Evolutionary conservation across 2,888 invertebrate species (phyloP).

Genomic region (Cheilosia urbana): DNA sequence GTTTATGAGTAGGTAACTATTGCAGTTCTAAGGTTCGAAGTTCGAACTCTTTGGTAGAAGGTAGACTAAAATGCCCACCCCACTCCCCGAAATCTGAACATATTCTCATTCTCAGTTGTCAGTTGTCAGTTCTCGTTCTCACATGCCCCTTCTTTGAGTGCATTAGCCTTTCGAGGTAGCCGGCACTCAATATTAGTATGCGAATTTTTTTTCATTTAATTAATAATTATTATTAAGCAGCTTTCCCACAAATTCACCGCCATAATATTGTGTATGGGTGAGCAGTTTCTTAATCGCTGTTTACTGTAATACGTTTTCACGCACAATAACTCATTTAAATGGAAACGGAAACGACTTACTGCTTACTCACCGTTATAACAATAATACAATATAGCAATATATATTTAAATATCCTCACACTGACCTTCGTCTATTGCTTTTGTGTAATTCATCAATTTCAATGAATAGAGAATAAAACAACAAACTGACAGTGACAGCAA

Average conservation of each 20-base stretch:
- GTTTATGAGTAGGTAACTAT: too few relatives aligned
- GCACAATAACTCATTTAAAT: conserved; percentile 8
- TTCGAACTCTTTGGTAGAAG: too few relatives aligned
- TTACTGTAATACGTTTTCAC: conserved; percentile 5
- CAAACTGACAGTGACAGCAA: conserved; percentile 30
- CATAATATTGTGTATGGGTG: background rate
- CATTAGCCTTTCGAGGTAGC: too few relatives aligned
- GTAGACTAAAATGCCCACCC: too few relatives aligned
- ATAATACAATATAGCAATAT: too few relatives aligned
- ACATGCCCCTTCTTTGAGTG: too few relatives aligned
- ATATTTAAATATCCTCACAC: background rate
- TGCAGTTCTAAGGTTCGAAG: too few relatives aligned
- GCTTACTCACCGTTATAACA: conserved; percentile 28
- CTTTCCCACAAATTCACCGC: background rate
- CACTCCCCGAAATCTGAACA: too few relatives aligned
- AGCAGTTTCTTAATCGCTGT: background rate
- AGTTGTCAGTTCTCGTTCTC: too few relatives aligned
- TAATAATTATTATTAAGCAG: background rate
- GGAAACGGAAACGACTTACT: background rate
- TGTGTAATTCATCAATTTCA: conserved; percentile 49
- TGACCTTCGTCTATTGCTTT: conserved; percentile 41
- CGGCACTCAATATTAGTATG: too few relatives aligned
- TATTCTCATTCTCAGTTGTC: too few relatives aligned
- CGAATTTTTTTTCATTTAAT: too few relatives aligned
- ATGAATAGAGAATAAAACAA: conserved; percentile 43